Conservation (phyloP, 2,113 vertebrate species). For the Pelecanus crispus region DNA sequence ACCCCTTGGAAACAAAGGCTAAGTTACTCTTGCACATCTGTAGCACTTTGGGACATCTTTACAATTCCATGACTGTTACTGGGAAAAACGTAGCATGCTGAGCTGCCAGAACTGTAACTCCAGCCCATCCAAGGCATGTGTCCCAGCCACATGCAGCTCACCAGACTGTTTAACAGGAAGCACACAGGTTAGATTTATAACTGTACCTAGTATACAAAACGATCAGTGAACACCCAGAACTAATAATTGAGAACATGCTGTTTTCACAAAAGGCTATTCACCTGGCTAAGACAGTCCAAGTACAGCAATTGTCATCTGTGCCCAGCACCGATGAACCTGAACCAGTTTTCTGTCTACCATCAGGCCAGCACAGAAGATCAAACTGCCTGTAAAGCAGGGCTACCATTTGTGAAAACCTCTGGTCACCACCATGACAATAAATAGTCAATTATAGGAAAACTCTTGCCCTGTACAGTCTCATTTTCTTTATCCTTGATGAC, state of each 20-base stretch:
- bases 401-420: background rate
- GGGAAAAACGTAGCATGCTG: rapidly evolving
- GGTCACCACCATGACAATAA: background rate
- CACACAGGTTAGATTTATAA: background rate
- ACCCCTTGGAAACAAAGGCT: background rate
- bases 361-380: background rate
- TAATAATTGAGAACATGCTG: background rate
- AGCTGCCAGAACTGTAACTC: background rate
- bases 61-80: background rate
- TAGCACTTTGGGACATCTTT: background rate
- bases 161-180: background rate
- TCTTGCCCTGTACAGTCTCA: no score
- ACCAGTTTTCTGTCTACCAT: background rate
- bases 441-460: background rate
- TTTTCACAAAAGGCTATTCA: background rate
- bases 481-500: background rate
- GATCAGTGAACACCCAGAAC: background rate
- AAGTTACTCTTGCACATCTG: background rate
- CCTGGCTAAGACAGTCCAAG: background rate
- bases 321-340: background rate
- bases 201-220: background rate
- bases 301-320: background rate
- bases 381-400: background rate
- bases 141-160: background rate
- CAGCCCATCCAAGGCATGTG: rapidly evolving